A percentile compares a stretch with the other conserved stretches of the same genome.
These are phyloP conservation scores for Galago senegalensis DNA, from an alignment of 2,797 vertebrate genomes.

Conservation along the genomic window DNA sequence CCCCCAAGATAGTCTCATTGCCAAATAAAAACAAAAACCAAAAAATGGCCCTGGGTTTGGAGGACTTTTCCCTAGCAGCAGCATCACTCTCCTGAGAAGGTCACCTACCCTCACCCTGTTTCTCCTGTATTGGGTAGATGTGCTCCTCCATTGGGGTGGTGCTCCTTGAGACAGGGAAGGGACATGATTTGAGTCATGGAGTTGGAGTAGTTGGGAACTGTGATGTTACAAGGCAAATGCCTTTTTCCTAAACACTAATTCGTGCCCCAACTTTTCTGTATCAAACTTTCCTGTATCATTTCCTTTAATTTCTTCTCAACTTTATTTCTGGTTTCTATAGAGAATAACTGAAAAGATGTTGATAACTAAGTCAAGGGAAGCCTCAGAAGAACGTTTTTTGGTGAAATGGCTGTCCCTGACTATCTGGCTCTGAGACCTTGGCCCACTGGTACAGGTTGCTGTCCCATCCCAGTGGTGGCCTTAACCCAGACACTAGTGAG, in stretches of 20 bases:
- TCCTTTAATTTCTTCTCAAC: not conserved
- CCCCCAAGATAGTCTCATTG: not conserved
- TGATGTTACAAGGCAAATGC: not conserved
- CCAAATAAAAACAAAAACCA: conserved; percentile 18
- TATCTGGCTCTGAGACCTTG: not conserved
- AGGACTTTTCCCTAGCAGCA: not conserved
- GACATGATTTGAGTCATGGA: not conserved
- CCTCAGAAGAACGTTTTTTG: not conserved
- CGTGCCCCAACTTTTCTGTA: not conserved
- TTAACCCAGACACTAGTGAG: not conserved
- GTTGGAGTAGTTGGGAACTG: not conserved
- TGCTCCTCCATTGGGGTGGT: accelerated
- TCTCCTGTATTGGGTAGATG: not conserved
- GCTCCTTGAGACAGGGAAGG: not conserved
- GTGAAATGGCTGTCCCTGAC: not conserved
- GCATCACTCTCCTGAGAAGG: not conserved
- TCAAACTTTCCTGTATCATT: not conserved
- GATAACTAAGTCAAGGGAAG: not conserved
- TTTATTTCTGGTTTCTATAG: not conserved
- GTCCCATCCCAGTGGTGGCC: not conserved
- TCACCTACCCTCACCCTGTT: not conserved
- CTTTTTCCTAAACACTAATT: conserved; percentile 22
- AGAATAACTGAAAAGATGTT: conserved; percentile 32
- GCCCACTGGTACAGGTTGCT: not conserved
- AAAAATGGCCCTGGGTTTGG: not conserved